Base-by-base conservation (phyloP, 2,113 vertebrate genomes). In the Crotalus helleri region DNA sequence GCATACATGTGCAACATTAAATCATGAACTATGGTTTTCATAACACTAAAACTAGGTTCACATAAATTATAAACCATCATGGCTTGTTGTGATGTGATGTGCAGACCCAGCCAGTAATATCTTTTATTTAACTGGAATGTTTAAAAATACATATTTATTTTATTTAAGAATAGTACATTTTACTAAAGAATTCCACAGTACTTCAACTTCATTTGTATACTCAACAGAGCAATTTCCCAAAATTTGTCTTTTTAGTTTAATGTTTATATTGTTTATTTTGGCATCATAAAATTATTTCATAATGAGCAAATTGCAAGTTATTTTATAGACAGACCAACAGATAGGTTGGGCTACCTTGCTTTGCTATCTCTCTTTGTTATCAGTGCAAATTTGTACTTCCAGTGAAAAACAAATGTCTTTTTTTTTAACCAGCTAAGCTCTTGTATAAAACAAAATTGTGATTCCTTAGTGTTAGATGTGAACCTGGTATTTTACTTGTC, bases 401-500 rank as follows among this genome's bases (percentile, higher is more conserved):
- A 69, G 92, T 81, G 8, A 46, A 12, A 95, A 88, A 94, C 5
- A 17, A 21, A 26, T 93, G 61, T 21, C 61, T 95, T 55, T 94
- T 96, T 91, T 95, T 81, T 51, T 81, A 9, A 90, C 87, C 94
- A 91, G 90, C 90, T n/a, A 94, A 91, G 64, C 39, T 96, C 33
- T 44, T 94, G 94, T 89, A 21, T 85, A 23, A 94, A 94, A 91
- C 85, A 93, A 93, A 33, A 39, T 92, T 93, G 81, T 92, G 95
- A 94, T 95, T 97, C 94, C 91, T 95, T 93, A 29, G 91, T 95
- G 54, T 94, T 94, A 58, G 26, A 87, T 92, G 10, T 96, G 91
- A 95, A 96, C 96, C 89, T 54, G 90, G 53, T 88, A 29, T 89
- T 91, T 96, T 96, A 93, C 74, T 51, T 94, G 95, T 96, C 87